Evolutionary conservation across 2,888 invertebrate genomes (phyloP).

Genomic region (Himalopsyche japonica): DNA sequence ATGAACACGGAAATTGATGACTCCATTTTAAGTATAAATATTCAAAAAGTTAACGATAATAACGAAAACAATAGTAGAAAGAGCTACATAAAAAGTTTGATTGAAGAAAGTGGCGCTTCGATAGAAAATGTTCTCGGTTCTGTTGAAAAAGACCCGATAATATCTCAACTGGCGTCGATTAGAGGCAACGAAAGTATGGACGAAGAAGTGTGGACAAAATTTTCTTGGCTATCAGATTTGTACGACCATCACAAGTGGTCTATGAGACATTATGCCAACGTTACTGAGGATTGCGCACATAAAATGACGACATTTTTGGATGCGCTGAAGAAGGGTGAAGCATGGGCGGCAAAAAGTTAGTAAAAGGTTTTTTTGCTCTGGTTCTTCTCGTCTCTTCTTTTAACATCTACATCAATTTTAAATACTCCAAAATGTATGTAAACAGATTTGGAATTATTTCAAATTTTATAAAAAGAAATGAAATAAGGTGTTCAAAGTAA

Average conservation of each 20-base stretch:
- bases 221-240: slow-evolving; percentile 68
- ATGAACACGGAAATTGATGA: neutral
- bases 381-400: too few species aligned
- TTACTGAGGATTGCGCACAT: slow-evolving; percentile 58
- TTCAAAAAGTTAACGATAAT: neutral
- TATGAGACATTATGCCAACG: slow-evolving; percentile 51
- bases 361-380: slow-evolving; percentile 42
- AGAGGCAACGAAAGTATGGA: neutral
- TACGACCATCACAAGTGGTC: slow-evolving; percentile 68
- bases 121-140: slow-evolving; percentile 1
- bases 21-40: neutral
- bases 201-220: slow-evolving; percentile 47
- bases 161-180: neutral
- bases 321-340: slow-evolving; percentile 62
- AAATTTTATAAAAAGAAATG: too few species aligned
- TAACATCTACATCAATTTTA: too few species aligned
- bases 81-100: neutral
- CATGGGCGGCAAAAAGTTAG: slow-evolving; percentile 83
- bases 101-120: neutral
- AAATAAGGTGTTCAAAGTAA: too few species aligned
- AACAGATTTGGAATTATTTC: too few species aligned
- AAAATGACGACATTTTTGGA: slow-evolving; percentile 62
- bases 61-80: neutral
- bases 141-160: slow-evolving; percentile 7
- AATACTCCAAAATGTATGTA: too few species aligned